Conservation (phyloP, 2,113 vertebrate genomes). For the Tympanuchus pallidicinctus region DNA sequence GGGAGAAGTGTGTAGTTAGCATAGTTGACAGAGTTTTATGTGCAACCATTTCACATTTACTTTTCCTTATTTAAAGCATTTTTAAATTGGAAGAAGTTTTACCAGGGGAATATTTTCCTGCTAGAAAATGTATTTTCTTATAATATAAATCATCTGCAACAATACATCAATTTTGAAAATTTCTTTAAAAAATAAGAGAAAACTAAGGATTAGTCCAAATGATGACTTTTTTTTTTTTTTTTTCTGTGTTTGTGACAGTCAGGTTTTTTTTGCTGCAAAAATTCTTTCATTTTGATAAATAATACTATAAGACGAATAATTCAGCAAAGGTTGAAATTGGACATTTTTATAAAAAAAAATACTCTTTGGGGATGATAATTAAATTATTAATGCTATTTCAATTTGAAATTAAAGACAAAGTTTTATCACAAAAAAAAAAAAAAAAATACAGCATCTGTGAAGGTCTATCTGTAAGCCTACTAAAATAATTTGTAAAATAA, state of each 20-base stretch:
- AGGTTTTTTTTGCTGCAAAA: not conserved
- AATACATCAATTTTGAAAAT: not conserved
- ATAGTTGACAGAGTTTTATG: not conserved
- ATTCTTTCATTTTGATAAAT: not conserved
- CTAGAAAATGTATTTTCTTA: not conserved
- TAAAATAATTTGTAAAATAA: not conserved
- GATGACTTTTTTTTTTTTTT: not conserved
- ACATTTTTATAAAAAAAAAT: not conserved
- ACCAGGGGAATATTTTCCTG: not conserved
- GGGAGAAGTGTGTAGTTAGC: not conserved
- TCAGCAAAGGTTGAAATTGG: not conserved
- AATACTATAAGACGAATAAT: not conserved
- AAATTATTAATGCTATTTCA: not conserved
- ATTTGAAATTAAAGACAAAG: not conserved
- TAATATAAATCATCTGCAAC: not conserved
- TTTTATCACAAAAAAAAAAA: not conserved
- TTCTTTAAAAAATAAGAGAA: not conserved
- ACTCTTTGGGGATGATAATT: not conserved
- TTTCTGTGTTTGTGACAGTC: not conserved
- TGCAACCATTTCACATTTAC: not conserved
- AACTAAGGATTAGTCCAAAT: not conserved
- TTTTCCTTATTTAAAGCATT: not conserved
- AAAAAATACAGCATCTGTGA: not conserved
- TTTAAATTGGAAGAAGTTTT: not conserved
- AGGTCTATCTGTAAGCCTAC: not conserved